Percentiles rank a stretch among this genome's conserved stretches.
These are phyloP conservation scores for Trogon surrucura DNA, from an alignment of 2,113 vertebrate genomes.

Conservation along the genomic window DNA sequence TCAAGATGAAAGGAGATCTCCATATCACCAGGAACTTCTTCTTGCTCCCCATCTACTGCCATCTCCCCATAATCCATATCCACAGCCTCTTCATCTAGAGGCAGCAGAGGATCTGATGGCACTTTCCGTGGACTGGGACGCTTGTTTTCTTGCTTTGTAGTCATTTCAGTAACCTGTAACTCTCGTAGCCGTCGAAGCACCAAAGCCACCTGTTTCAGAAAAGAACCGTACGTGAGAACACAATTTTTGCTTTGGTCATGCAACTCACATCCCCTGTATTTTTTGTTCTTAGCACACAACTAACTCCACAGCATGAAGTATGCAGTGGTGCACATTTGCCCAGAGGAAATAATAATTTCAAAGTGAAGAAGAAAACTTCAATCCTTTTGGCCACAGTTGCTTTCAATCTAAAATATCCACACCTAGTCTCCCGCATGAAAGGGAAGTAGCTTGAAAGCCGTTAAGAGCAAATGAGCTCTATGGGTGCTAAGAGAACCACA, in stretches of 20 bases:
- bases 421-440: not conserved
- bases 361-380: not conserved
- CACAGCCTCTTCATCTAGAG: constrained; percentile 93
- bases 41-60: constrained; percentile 78
- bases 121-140: constrained; percentile 89
- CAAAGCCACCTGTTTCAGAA: constrained; percentile 87
- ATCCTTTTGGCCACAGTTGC: not conserved
- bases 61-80: constrained; percentile 91
- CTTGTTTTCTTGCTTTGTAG: constrained; percentile 86
- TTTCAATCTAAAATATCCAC: not conserved
- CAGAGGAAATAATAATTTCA: not conserved
- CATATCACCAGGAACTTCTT: constrained; percentile 79
- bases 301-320: not conserved
- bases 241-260: not conserved
- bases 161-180: constrained; percentile 89
- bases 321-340: not conserved
- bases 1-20: constrained; percentile 87
- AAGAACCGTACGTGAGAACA: not conserved
- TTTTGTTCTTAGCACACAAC: not conserved
- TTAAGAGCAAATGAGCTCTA: not conserved
- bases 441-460: not conserved
- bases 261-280: not conserved
- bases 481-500: not conserved
- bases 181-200: constrained; percentile 92
- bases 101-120: constrained; percentile 84